A percentile compares a stretch with the other conserved stretches of the same genome.
These are phyloP conservation scores for Thamnophis elegans DNA, from an alignment of 2,797 vertebrate genomes.

Conservation along the genomic window DNA sequence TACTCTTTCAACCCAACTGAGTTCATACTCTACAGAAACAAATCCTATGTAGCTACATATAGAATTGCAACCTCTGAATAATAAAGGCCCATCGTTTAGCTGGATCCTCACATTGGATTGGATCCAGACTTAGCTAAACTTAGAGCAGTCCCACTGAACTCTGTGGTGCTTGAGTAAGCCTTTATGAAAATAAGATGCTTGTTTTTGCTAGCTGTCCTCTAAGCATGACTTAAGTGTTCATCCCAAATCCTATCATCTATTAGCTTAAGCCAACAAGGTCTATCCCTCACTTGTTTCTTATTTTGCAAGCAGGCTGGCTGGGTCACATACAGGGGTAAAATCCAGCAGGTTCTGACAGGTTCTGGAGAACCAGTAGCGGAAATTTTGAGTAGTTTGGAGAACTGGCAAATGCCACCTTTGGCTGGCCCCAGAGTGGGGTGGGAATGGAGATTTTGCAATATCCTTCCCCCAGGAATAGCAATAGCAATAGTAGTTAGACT, in stretches of 20 bases:
- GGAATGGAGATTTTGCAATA: too few relatives aligned
- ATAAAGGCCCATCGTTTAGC: neutral
- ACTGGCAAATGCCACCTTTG: too few relatives aligned
- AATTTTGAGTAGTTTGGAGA: too few relatives aligned
- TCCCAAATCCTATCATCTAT: neutral
- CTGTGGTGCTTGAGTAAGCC: neutral
- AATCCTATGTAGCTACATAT: neutral
- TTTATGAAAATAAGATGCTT: neutral
- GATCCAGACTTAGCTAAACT: neutral
- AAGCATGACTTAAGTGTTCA: neutral
- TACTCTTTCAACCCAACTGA: neutral
- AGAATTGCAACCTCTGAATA: neutral
- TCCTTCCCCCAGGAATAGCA: too few relatives aligned
- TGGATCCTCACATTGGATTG: neutral
- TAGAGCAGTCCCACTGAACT: neutral
- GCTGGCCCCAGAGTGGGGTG: too few relatives aligned
- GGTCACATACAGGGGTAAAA: neutral
- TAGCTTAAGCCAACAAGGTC: constrained; percentile 25
- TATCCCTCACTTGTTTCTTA: neutral
- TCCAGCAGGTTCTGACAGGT: too few relatives aligned
- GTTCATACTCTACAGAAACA: neutral
- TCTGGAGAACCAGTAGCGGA: too few relatives aligned
- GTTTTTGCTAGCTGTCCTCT: neutral
- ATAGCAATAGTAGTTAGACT: too few relatives aligned
- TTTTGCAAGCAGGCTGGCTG: constrained; percentile 29